Conservation (phyloP, 2,113 vertebrate species). For the Poeciliopsis retropinna region DNA sequence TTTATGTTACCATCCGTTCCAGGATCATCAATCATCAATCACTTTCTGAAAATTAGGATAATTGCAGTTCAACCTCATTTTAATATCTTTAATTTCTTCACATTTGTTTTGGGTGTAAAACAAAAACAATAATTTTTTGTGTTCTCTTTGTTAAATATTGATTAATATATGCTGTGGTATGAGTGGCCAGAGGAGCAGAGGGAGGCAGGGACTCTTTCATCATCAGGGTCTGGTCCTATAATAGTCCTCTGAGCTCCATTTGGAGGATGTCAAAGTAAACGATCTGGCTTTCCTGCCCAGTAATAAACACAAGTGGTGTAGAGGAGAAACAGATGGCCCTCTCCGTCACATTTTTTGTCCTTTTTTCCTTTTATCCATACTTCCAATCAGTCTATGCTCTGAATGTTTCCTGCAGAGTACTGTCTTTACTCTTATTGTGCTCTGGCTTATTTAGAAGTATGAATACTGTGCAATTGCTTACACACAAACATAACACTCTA, state of each 20-base stretch:
- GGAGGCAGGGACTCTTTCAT: slow-evolving; percentile 20
- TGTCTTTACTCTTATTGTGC: slow-evolving; percentile 14
- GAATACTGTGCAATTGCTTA: neutral
- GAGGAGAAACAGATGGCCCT: slow-evolving; percentile 69
- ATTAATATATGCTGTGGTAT: neutral
- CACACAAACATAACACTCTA: neutral
- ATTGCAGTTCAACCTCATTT: too few relatives aligned
- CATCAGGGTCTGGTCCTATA: slow-evolving; percentile 15
- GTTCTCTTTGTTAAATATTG: too few relatives aligned
- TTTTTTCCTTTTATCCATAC: slow-evolving; percentile 38
- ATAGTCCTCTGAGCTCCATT: slow-evolving; percentile 34
- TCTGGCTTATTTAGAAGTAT: slow-evolving; percentile 24
- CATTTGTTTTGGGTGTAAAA: too few relatives aligned
- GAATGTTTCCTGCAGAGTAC: slow-evolving; percentile 22
- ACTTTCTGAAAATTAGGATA: neutral
- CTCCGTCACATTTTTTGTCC: slow-evolving; percentile 54
- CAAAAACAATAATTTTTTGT: too few relatives aligned
- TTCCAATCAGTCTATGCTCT: slow-evolving; percentile 38
- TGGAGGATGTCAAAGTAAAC: slow-evolving; percentile 55
- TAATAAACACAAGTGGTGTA: slow-evolving; percentile 53
- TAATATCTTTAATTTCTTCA: neutral
- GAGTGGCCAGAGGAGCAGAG: neutral
- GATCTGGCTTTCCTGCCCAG: slow-evolving; percentile 41
- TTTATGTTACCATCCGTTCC: neutral
- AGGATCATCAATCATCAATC: neutral